A percentile compares a stretch with the other conserved stretches of the same genome.
Conservation (phyloP, 2,797 vertebrate genomes). For the Lates japonicus region DNA sequence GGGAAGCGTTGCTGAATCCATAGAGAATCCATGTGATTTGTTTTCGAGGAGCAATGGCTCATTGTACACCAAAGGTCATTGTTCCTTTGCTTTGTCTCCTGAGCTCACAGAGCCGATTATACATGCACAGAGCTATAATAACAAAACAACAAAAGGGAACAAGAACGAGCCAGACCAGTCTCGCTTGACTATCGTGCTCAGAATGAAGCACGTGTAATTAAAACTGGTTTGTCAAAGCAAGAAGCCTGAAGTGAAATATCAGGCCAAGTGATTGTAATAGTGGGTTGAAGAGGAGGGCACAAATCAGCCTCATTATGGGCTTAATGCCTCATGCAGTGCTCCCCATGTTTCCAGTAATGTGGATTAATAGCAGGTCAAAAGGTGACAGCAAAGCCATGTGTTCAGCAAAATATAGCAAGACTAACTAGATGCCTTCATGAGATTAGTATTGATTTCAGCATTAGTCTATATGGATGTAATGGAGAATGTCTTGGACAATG, state of each 20-base stretch:
- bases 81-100: slow-evolving; percentile 58
- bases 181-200: slow-evolving; percentile 23
- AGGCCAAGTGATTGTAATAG: slow-evolving; percentile 37
- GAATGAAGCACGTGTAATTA: slow-evolving; percentile 40
- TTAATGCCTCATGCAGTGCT: slow-evolving; percentile 22
- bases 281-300: slow-evolving; percentile 24
- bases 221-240: slow-evolving; percentile 37
- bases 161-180: slow-evolving; percentile 23
- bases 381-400: slow-evolving; percentile 11
- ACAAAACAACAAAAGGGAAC: slow-evolving; percentile 52
- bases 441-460: slow-evolving; percentile 39
- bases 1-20: slow-evolving; percentile 22
- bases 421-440: slow-evolving; percentile 16
- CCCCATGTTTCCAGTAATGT: slow-evolving; percentile 36
- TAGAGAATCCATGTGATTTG: slow-evolving; percentile 53
- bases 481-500: background rate
- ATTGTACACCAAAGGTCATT: slow-evolving; percentile 69
- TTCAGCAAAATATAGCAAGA: slow-evolving; percentile 26
- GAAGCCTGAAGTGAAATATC: slow-evolving; percentile 14
- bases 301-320: slow-evolving; percentile 30
- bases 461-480: slow-evolving; percentile 7
- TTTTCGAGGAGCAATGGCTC: slow-evolving; percentile 56
- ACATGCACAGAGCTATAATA: slow-evolving; percentile 52
- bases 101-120: slow-evolving; percentile 56
- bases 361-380: slow-evolving; percentile 60